Evolutionary conservation across 2,888 invertebrate genomes (phyloP), one percentile per base, ranked within the genome.

Genomic region (Callinectes sapidus): DNA sequence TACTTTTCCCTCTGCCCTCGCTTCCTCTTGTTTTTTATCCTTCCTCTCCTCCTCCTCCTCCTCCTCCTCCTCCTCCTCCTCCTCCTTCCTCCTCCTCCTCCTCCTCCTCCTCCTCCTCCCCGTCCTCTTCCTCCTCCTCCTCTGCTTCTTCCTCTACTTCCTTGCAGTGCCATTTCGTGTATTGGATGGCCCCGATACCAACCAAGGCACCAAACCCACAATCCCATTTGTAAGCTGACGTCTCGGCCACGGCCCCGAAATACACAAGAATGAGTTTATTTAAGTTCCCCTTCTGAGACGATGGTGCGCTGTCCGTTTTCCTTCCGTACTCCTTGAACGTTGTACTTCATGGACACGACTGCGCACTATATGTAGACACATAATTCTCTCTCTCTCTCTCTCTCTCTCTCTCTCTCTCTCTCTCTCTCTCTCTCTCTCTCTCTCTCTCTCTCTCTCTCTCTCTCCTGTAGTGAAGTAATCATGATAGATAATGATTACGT

Each of bases 131-230:
- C 71, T 55, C n/a, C 71, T 71, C 71, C n/a, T n/a, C 71, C 23
- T 71, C 71, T n/a, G 3, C 71, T n/a, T 61, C 28, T 28, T 71
- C 71, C 71, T 77, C 28, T n/a, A 8, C 71, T 14, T 77, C 71
- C 71, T 77, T n/a, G n/a, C 28, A 77, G 71, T 77, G 71, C 71
- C 71, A 77, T 77, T 77, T 28, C n/a, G 28, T 77, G 28, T 77
- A 77, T 77, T 77, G 71, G 71, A 77, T 77, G 71, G 71, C 71
- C n/a, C 71, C 71, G 28, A 77, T 28, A 77, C 71, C 71, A 77
- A 23, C 28, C 71, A 28, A 28, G 71, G 28, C 71, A 28, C 71
- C 61, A 77, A 77, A 77, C n/a, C 28, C 28, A 28, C 71, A 77
- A 28, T 28, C 28, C 71, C 71, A 28, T 77, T 77, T 28, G 71